Evolutionary conservation across 2,888 invertebrate genomes (phyloP), one percentile per base, ranked within the genome.

Genomic region (Temnothorax ravouxi): DNA sequence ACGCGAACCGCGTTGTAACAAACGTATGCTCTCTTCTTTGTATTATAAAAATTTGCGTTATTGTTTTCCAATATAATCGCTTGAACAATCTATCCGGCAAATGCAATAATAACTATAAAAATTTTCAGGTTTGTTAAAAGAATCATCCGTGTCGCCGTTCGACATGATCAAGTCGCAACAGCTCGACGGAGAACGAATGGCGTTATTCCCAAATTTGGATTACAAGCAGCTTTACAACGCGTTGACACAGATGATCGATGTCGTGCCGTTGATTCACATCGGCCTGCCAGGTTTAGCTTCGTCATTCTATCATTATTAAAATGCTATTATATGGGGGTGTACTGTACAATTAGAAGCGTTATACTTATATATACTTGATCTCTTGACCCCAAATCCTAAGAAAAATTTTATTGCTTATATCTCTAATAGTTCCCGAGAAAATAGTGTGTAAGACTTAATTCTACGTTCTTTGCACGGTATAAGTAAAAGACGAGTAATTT

Each of bases 211-310:
- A 11, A 99, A 98, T 95, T 96, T 99, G 91, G 99, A 99, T 95
- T 99, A 99, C 95, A 98, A 98, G 94, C 99, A 99, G 75, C 96
- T 99, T 66, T 99, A 98, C 95, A 98, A 98, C 94, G 98, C 99
- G 29, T 96, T 99, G 79, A 95, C 98, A 34, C 98, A 98, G 92
- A 96, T 99, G 88, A 97, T 99, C 75, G 99, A 99, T 95, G 97
- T 99, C n/a, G 98, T 99, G 38, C 98, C 99, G 18, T 96, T 97
- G 84, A 97, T 99, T 89, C 98, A 98, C 94, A 97, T 98, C 94
- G 99, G 99, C 75, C 96, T 98, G 87, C 97, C 97, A 94, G 97
- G 98, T 98, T 21, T 50, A 52, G 18, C 6, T 15, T 8, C 8
- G 1, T 61, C 5, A 29, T 44, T 29, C 8, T 21, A 8, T 21